Percentiles rank a stretch among this genome's conserved stretches.
Conservation (phyloP, 92 coral and sea anemone species). For the Anthopleura xanthogrammica region DNA sequence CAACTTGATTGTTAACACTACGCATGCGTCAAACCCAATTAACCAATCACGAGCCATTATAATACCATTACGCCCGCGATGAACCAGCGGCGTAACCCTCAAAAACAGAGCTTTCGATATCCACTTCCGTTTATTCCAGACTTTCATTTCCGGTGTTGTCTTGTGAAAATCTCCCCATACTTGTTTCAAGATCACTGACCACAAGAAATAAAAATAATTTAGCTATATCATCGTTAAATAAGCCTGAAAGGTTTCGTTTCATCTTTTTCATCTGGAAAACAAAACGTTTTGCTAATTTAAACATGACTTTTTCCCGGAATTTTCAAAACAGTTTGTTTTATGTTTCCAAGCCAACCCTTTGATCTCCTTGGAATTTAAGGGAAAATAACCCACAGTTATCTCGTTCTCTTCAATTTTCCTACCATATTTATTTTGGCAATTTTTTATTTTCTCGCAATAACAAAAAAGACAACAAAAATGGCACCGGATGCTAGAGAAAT, state of each 20-base stretch:
- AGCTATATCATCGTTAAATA: not conserved
- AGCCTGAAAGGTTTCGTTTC: not conserved
- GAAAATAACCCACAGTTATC: not conserved
- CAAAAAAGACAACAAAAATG: no score
- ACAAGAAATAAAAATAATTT: not conserved
- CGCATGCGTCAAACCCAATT: constrained; percentile 38
- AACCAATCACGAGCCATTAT: constrained; percentile 56
- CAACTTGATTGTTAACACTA: constrained; percentile 17
- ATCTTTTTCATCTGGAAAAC: not conserved
- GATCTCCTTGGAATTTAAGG: not conserved
- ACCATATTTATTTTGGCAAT: not conserved
- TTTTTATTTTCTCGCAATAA: not conserved
- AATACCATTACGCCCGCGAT: constrained; percentile 31
- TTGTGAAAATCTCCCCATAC: not conserved
- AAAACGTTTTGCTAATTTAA: not conserved
- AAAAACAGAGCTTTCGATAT: not conserved
- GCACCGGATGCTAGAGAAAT: no score
- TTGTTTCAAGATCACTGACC: not conserved
- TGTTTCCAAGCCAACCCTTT: constrained; percentile 1
- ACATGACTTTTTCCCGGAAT: not conserved
- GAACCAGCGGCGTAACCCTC: constrained; percentile 18
- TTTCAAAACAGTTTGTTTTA: not conserved
- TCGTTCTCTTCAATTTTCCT: not conserved
- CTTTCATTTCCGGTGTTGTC: constrained; percentile 9
- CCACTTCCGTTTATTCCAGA: constrained; percentile 14